phyloP scores from a whole-genome alignment of 2,888 invertebrate genomes.

The Eupithecia pulchellata region DNA sequence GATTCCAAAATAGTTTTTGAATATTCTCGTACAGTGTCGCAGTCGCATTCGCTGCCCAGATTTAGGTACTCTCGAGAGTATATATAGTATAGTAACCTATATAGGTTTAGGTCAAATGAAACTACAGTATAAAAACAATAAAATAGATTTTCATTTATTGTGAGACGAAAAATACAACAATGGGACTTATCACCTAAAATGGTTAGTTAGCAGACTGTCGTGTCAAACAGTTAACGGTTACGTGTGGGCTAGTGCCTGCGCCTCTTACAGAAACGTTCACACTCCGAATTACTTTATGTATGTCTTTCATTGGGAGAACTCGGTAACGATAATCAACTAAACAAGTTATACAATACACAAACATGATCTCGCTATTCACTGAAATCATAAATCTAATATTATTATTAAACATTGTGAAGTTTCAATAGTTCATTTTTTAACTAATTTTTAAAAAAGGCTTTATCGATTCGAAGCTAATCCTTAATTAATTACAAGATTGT shows the following conservation, averaged over 20 bases:
- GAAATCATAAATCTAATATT: constrained; percentile 81
- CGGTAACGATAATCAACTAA: constrained; percentile 83
- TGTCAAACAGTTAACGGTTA: constrained; percentile 77
- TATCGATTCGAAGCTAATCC: constrained; percentile 85
- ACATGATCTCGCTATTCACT: constrained; percentile 78
- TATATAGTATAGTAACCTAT: too few species aligned
- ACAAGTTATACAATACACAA: constrained; percentile 74
- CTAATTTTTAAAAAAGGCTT: constrained; percentile 84
- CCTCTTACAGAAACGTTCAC: constrained; percentile 53
- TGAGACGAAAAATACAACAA: constrained; percentile 86
- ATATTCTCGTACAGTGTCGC: too few species aligned
- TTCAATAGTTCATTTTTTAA: constrained; percentile 80
- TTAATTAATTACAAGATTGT: constrained; percentile 85
- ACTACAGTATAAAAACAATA: constrained; percentile 83
- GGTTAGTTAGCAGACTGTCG: constrained; percentile 84
- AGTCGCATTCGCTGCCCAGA: neutral
- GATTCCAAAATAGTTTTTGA: too few species aligned
- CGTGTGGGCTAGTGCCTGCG: constrained; percentile 49
- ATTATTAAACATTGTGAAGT: constrained; percentile 80
- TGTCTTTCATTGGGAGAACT: constrained; percentile 82
- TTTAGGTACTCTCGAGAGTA: neutral
- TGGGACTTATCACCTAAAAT: constrained; percentile 85
- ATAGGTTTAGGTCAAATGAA: constrained; percentile 62
- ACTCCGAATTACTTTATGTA: constrained; percentile 71
- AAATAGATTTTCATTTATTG: constrained; percentile 86